A percentile compares a stretch with the other conserved stretches of the same genome.
phyloP scores from a whole-genome alignment of 2,797 vertebrate genomes.

The Channallabes apus region DNA sequence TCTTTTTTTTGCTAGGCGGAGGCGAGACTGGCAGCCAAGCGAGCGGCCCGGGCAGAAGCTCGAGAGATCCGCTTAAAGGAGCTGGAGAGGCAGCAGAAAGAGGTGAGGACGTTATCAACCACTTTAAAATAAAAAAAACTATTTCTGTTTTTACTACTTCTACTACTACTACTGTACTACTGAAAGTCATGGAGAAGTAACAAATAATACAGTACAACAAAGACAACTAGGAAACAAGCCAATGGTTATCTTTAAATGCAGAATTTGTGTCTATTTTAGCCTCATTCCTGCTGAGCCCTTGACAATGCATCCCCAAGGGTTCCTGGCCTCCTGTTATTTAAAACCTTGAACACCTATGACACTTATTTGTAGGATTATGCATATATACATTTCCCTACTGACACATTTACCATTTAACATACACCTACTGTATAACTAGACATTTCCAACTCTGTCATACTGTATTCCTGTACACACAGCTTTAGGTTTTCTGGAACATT shows the following conservation, averaged over 20 bases:
- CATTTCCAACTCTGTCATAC: background rate
- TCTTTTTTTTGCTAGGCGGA: constrained; percentile 80
- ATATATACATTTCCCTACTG: background rate
- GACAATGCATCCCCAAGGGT: background rate
- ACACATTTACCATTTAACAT: background rate
- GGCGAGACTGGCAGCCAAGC: constrained; percentile 85
- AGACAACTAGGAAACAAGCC: background rate
- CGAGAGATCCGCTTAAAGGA: constrained; percentile 95
- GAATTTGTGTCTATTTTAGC: background rate
- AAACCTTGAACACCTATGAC: background rate
- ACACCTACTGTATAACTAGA: background rate
- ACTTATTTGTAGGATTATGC: background rate
- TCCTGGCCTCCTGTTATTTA: background rate
- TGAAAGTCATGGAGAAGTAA: background rate
- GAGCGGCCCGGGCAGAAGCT: constrained; percentile 88
- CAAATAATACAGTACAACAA: too few species aligned
- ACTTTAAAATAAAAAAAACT: background rate
- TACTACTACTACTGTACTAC: background rate
- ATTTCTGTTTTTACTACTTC: background rate
- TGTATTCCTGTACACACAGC: background rate
- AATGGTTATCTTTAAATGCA: too few species aligned
- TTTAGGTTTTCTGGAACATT: constrained; percentile 27
- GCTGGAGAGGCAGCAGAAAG: constrained; percentile 91
- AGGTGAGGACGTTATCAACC: constrained; percentile 69
- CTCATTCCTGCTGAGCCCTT: background rate